A percentile compares a stretch with the other conserved stretches of the same genome.
Conservation (phyloP, 2,113 vertebrate genomes). For the Mastomys natalensis region DNA sequence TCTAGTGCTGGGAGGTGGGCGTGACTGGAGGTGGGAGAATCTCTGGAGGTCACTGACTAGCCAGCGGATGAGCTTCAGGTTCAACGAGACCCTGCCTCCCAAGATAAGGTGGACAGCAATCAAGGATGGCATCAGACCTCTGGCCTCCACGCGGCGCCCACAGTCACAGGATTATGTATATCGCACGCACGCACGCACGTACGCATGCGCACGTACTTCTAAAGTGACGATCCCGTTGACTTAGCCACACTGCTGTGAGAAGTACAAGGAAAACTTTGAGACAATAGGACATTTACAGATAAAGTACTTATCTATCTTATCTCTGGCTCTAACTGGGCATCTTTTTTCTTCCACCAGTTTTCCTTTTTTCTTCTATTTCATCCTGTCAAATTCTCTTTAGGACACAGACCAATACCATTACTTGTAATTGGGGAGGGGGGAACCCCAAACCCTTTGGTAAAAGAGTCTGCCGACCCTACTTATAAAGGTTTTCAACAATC, state of each 20-base stretch:
- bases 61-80: neutral
- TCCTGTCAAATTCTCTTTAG: neutral
- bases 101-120: neutral
- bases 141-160: neutral
- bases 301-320: neutral
- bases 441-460: neutral
- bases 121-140: neutral
- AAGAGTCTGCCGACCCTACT: neutral
- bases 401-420: neutral
- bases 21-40: neutral
- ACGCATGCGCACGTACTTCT: neutral
- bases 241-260: neutral
- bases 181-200: accelerated
- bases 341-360: neutral
- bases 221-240: neutral
- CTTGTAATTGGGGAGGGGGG: neutral
- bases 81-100: neutral
- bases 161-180: too few relatives aligned
- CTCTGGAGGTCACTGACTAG: neutral
- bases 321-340: neutral
- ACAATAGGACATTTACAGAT: neutral
- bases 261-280: neutral
- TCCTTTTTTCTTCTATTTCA: neutral
- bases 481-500: neutral
- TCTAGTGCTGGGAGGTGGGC: neutral